Evolutionary conservation across 2,797 vertebrate genomes (phyloP), one percentile per base, ranked within the genome.

Genomic region (Periparus ater): DNA sequence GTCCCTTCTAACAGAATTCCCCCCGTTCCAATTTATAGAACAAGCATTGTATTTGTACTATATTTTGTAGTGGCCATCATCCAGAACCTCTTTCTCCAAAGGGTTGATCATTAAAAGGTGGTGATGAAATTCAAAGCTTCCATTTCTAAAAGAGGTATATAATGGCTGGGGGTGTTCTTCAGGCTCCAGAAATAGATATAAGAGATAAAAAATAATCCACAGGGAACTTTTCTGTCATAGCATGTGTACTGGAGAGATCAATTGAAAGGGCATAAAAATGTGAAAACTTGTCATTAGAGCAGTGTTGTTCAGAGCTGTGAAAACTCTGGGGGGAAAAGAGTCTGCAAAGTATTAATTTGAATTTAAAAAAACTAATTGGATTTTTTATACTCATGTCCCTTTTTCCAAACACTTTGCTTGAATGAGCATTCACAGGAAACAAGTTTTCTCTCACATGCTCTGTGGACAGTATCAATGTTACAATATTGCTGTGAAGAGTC

Each of bases 231-330:
- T 95, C 74, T 71, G 30, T 60, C 71, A 54, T 79, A 95, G 73
- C 40, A 71, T 82, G 67, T 92, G 30, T 77, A 91, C 66, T 82
- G 55, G 67, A 86, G 74, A 86, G 70, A 85, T 87, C 94, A 95
- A 94, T 96, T 96, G 77, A 83, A 91, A 83, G n/a, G 92, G 68
- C 67, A 70, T 47, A 95, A 96, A 97, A 70, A 95, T 61, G 81
- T 75, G 57, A 95, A 94, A 94, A 29, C 36, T 92, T 83, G 45
- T 92, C 44, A 81, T 93, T 91, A 92, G 85, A 93, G 54, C 6
- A 55, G 13, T 45, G 23, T 58, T 85, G 72, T 38, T 71, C 14
- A 12, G 54, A 85, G 29, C 17, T 66, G 26, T 86, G 72, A 91
- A 84, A 83, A 81, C 55, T 17, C n/a, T 73, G 26, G 5, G 19